Evolutionary conservation across 2,888 invertebrate genomes (phyloP), one percentile per base, ranked within the genome.

Genomic region (Eremobia ochroleuca): DNA sequence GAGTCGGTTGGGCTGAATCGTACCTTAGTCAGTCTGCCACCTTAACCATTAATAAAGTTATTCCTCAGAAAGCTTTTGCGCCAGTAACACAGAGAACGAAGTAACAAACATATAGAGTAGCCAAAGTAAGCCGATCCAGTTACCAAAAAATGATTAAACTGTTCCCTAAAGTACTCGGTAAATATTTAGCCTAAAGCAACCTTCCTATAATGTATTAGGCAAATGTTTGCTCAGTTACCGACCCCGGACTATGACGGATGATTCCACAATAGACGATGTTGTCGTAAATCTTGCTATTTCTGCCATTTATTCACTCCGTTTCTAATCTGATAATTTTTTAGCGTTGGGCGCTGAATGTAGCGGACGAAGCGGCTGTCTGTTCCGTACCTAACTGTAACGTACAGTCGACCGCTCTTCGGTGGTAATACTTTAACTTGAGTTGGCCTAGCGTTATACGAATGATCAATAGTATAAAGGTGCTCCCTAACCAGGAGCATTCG

Each of bases 251-350:
- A 88, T 91, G 92, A 92, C 73, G 85, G 86, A 92, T 90, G 87
- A 81, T 78, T 71, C 82, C 79, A 75, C 78, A 76, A 75, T 70
- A 77, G 76, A 58, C 70, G 62, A 31, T 82, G 73, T 73, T 46
- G 66, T 75, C 77, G 90, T 92, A 92, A 92, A 92, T 92, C 86
- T 81, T 72, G 73, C 81, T 89, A 87, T 89, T 87, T 83, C 76
- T 84, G 77, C 76, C 82, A 76, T 72, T 55, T 80, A 78, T 83
- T 90, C 87, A 59, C 86, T 83, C 79, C 81, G 71, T 87, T 61
- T 89, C 80, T 89, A 89, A 94, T 94, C 92, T 86, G 93, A 93
- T 94, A 91, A 89, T 90, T 90, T 87, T 88, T 91, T 86, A 86
- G 52, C 49, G 81, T 81, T 73, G 70, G 77, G 83, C 79, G n/a